Evolutionary conservation across 2,113 vertebrate genomes (phyloP), one percentile per base, ranked within the genome.

Genomic region (Semicossyphus pulcher): DNA sequence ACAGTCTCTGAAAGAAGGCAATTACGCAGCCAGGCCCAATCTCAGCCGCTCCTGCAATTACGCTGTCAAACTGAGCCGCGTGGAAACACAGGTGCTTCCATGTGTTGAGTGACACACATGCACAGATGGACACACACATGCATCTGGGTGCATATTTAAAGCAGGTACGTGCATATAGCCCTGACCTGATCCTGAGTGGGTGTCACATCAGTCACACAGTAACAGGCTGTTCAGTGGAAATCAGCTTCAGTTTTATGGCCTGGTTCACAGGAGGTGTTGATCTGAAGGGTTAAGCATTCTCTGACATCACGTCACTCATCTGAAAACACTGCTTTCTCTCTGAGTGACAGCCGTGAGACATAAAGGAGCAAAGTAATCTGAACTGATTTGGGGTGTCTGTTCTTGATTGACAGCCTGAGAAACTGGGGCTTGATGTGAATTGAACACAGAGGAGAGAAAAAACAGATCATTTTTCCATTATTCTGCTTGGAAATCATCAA

Each of bases 21-120:
- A 81, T 79, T 84, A 76, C 51, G 51, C 18, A 60, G 32, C 48
- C 1, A n/a, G n/a, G 54, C 54, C 48, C 36, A 62, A 74, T 72
- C 76, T 81, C 65, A 65, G 75, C 60, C 65, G 70, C 66, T 59
- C 31, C 18, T 6, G 23, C 67, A 77, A 73, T 85, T 59, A 87
- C 1, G 36, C 39, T 70, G 72, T 76, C 78, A 82, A 62, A 57
- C 62, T 34, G 44, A 66, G 57, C 45, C 12, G 47, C 11, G 21
- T 51, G 29, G 67, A 65, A 53, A 49, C 26, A 29, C 28, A 39
- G 25, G 36, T 26, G 64, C 36, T 39, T 54, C 5, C 18, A 48
- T 20, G 39, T 10, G 8, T n/a, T 59, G 69, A 61, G 1, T 53
- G 37, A 62, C 39, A 29, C 2, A 18, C 5, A 39, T 23, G 36